phyloP scores from a whole-genome alignment of 2,113 vertebrate genomes.

The Eulemur macaco region DNA sequence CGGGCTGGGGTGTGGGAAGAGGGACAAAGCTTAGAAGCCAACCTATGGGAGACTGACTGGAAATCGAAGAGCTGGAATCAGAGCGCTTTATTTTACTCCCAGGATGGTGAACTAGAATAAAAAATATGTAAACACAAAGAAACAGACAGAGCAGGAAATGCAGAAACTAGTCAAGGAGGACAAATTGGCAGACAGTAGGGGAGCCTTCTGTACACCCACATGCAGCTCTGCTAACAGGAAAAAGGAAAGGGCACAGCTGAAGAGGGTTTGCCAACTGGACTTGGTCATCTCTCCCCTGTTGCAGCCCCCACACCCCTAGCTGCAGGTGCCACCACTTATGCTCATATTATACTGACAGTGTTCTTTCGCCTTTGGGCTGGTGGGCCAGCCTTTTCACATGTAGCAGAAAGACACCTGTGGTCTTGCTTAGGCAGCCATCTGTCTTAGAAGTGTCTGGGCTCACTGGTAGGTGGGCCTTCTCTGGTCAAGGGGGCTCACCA shows the following conservation, averaged over 20 bases:
- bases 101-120: slow-evolving; percentile 93
- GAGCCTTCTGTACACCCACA: neutral
- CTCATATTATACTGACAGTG: neutral
- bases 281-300: neutral
- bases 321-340: neutral
- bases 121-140: slow-evolving; percentile 84
- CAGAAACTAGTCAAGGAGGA: slow-evolving; percentile 70
- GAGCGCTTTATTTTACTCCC: slow-evolving; percentile 96
- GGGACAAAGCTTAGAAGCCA: slow-evolving; percentile 75
- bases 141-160: slow-evolving; percentile 73
- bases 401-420: neutral
- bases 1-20: neutral
- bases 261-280: neutral
- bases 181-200: slow-evolving; percentile 4
- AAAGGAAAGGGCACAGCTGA: neutral
- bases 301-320: neutral
- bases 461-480: neutral
- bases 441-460: neutral
- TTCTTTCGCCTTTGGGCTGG: neutral
- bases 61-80: slow-evolving; percentile 95
- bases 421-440: neutral
- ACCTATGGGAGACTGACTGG: slow-evolving; percentile 94
- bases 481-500: neutral
- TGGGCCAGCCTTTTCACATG: neutral
- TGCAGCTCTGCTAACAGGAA: slow-evolving; percentile 40